These are phyloP conservation scores for Eubasilissa splendida DNA, from an alignment of 2,888 invertebrate species.

Conservation along the genomic window DNA sequence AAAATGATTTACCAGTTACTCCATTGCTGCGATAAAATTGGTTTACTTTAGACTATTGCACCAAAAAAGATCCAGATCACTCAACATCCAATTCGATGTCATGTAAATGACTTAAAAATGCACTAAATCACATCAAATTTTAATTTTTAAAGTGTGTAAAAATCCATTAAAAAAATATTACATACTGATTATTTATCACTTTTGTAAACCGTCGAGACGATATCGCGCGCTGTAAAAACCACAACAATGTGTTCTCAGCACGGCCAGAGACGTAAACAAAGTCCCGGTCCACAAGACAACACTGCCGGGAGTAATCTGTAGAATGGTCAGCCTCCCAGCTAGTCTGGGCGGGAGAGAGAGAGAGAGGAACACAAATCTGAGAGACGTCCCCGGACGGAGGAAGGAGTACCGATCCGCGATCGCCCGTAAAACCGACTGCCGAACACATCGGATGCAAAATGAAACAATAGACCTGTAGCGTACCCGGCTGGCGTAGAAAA, in stretches of 20 bases:
- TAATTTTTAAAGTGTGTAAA: too few species aligned
- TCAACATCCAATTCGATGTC: background rate
- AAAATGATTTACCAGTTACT: slow-evolving; percentile 2
- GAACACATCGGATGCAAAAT: slow-evolving; percentile 4
- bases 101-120: background rate
- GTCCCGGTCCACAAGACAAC: slow-evolving; percentile 9
- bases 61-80: background rate
- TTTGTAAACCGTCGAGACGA: background rate
- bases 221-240: slow-evolving; percentile 10
- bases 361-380: slow-evolving; percentile 1
- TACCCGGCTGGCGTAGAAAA: background rate
- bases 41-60: too few species aligned
- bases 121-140: too few species aligned
- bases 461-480: background rate
- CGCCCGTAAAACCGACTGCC: background rate
- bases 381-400: slow-evolving; percentile 2
- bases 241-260: slow-evolving; percentile 10
- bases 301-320: slow-evolving; percentile 22
- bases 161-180: too few species aligned
- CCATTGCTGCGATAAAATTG: slow-evolving; percentile 1
- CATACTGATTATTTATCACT: too few species aligned
- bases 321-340: slow-evolving; percentile 4
- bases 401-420: background rate
- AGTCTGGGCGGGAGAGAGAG: background rate
- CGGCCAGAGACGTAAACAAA: background rate